These are phyloP conservation scores for Mionectes macconnelli DNA, from an alignment of 2,113 vertebrate genomes.

Conservation along the genomic window DNA sequence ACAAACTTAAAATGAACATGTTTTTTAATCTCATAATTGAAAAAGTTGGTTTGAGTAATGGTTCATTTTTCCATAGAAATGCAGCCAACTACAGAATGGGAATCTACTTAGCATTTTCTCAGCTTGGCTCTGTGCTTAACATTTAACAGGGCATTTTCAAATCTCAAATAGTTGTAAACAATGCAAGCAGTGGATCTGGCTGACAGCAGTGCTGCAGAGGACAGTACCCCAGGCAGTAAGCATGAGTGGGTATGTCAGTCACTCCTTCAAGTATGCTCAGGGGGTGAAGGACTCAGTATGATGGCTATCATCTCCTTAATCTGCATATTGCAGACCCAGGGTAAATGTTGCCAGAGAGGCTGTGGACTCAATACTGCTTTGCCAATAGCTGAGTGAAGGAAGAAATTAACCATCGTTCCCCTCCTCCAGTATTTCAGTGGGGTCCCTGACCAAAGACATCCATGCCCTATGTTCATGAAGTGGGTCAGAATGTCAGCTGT, in stretches of 20 bases:
- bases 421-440: fast-evolving
- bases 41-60: neutral
- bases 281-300: neutral
- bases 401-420: neutral
- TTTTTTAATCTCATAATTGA: neutral
- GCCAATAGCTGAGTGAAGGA: neutral
- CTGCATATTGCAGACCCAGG: neutral
- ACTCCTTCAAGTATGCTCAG: neutral
- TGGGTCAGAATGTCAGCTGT: neutral
- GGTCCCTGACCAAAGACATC: neutral
- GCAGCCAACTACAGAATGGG: neutral
- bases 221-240: neutral
- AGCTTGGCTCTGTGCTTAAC: neutral
- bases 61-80: neutral
- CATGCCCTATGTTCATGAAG: neutral
- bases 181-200: neutral
- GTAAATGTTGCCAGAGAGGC: neutral
- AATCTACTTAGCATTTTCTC: neutral
- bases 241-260: neutral
- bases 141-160: neutral
- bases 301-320: neutral
- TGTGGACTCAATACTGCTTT: neutral
- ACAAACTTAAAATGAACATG: neutral
- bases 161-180: neutral
- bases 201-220: neutral